Evolutionary conservation across 2,113 vertebrate genomes (phyloP).

Genomic region (Lethenteron camtschaticum): DNA sequence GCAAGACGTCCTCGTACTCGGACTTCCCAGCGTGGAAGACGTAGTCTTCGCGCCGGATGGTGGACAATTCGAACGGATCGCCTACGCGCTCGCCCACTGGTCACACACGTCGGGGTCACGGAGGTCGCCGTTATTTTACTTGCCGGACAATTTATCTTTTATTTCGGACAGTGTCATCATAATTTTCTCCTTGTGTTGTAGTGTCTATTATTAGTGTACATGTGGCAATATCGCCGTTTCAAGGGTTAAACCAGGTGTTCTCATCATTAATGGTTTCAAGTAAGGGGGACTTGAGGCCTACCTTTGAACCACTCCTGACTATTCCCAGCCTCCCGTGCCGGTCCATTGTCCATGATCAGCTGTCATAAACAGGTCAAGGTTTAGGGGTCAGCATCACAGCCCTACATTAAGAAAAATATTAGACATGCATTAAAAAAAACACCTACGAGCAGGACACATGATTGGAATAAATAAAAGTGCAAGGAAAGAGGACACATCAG

Average conservation of each 20-base stretch:
- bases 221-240: no score
- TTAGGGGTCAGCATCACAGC: neutral
- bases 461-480: no score
- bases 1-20: conserved; percentile 40
- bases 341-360: conserved; percentile 45
- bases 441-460: no score
- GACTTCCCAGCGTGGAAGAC: conserved; percentile 40
- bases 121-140: no score
- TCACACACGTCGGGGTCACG: neutral
- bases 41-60: conserved; percentile 35
- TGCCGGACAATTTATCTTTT: no score
- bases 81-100: conserved; percentile 33
- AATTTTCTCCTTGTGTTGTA: no score
- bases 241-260: no score
- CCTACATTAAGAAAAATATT: no score
- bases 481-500: no score
- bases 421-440: no score
- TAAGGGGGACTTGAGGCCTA: conserved; percentile 11
- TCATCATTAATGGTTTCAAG: neutral
- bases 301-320: conserved; percentile 31
- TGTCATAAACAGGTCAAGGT: conserved; percentile 10
- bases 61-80: conserved; percentile 37
- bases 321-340: conserved; percentile 19
- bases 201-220: no score
- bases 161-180: no score